Evolutionary conservation across 2,113 vertebrate species (phyloP).

Genomic region (Tetraodon nigroviridis): DNA sequence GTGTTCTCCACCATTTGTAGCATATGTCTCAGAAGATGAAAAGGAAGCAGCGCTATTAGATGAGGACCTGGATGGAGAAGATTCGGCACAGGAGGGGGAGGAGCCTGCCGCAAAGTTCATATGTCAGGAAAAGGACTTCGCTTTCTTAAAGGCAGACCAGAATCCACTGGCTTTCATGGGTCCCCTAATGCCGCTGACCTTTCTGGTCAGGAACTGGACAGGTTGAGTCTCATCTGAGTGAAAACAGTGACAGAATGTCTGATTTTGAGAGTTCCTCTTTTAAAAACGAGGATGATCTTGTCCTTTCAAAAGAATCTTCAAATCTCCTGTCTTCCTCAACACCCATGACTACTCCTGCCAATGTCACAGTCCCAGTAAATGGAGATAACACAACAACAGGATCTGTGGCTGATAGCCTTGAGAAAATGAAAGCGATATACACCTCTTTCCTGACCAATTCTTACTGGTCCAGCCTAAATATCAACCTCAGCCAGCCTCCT

Average conservation of each 20-base stretch:
- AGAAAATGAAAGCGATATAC: conserved; percentile 99
- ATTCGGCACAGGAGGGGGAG: conserved; percentile 81
- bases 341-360: conserved; percentile 51
- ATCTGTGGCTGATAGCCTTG: conserved; percentile 86
- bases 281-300: conserved; percentile 91
- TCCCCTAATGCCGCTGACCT: conserved; percentile 88
- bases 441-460: conserved; percentile 97
- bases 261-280: conserved; percentile 93
- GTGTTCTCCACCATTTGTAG: conserved; percentile 74
- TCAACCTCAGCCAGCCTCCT: conserved; percentile 86
- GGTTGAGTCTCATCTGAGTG: conserved; percentile 95
- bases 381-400: conserved; percentile 78
- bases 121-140: conserved; percentile 88
- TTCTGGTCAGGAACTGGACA: conserved; percentile 97
- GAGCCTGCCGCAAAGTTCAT: conserved; percentile 87
- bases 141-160: conserved; percentile 79
- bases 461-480: conserved; percentile 95
- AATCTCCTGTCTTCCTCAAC: conserved; percentile 61
- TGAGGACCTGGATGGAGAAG: conserved; percentile 85
- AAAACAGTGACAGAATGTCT: conserved; percentile 94
- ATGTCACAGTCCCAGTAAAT: conserved; percentile 34
- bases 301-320: conserved; percentile 79
- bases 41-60: conserved; percentile 90
- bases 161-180: conserved; percentile 85
- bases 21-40: conserved; percentile 92